phyloP scores from a whole-genome alignment of 2,888 invertebrate species.

The Sthenelais limicola region DNA sequence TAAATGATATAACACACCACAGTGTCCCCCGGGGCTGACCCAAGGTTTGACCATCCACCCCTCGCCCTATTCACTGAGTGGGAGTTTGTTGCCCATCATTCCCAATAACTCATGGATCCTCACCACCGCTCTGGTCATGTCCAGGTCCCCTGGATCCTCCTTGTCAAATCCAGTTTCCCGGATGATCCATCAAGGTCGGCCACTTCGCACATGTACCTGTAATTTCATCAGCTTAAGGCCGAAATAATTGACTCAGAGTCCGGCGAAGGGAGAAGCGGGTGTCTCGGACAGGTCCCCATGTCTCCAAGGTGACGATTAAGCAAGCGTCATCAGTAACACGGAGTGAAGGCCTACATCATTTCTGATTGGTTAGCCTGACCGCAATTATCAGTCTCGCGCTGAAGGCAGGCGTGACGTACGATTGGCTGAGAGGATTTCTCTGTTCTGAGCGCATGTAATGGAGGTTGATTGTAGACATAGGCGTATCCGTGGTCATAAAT shows the following conservation, averaged over 20 bases:
- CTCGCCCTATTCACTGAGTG: neutral
- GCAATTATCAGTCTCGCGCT: constrained; percentile 24
- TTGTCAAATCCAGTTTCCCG: too few relatives aligned
- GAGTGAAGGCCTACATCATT: constrained; percentile 29
- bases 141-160: too few relatives aligned
- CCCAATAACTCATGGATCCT: neutral
- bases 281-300: neutral
- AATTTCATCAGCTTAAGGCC: neutral
- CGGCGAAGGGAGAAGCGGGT: too few relatives aligned
- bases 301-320: constrained; percentile 15
- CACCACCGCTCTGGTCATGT: too few relatives aligned
- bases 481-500: neutral
- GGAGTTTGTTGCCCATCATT: neutral
- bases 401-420: neutral
- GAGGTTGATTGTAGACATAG: constrained; percentile 18
- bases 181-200: too few relatives aligned
- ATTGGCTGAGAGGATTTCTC: constrained; percentile 31
- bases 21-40: too few relatives aligned
- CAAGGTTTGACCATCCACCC: too few relatives aligned
- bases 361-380: constrained; percentile 24
- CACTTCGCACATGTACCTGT: neutral
- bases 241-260: constrained; percentile 4
- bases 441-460: neutral
- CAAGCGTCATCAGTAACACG: neutral
- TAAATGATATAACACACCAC: too few relatives aligned